Evolutionary conservation across 2,888 invertebrate genomes (phyloP), one percentile per base, ranked within the genome.

Genomic region (Patella pellucida): DNA sequence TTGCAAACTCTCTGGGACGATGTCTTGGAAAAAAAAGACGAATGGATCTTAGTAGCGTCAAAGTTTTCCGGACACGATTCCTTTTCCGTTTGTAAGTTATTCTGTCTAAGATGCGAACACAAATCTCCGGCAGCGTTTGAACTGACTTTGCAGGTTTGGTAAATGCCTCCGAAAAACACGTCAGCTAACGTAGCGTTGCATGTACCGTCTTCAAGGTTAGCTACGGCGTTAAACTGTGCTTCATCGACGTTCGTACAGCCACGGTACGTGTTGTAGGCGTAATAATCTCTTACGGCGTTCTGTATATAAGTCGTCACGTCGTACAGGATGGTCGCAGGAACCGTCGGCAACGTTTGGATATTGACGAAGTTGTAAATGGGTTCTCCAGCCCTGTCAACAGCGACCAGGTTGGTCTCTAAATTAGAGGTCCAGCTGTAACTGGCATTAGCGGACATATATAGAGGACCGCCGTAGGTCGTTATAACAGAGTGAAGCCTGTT

Each of bases 91-190:
- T 41, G 41, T 41, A 41, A 41, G 41, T 41, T 41, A 41, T 41
- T 19, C 23, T 62, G 62, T 14, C 23, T 62, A 11, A 62, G 23
- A 62, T 62, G 62, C 12, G 62, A 62, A 41, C 72, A 78, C 9
- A 78, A 23, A 51, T 75, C 23, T 14, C 74, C 73, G 52, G 69
- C 52, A 15, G 74, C 77, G 31, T 31, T 41, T 9, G 76, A 69
- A 31, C 70, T 50, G 52, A 79, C 76, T 11, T 19, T 19, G 68
- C 86, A 86, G 1, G 79, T 81, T 76, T 86, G 86, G 71, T 80
- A 88, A 7, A 85, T 80, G 3, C 88, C 88, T 11, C 88, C 88
- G 73, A 87, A 88, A 14, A 85, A 85, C 51, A 84, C 81, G 73
- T 86, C 86, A 23, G 84, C 84, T 9, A 79, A 77, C 0, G 83